Percentiles rank a stretch among this genome's conserved stretches.
These are phyloP conservation scores for Prietella phreatophila DNA, from an alignment of 2,113 vertebrate species.

Conservation along the genomic window DNA sequence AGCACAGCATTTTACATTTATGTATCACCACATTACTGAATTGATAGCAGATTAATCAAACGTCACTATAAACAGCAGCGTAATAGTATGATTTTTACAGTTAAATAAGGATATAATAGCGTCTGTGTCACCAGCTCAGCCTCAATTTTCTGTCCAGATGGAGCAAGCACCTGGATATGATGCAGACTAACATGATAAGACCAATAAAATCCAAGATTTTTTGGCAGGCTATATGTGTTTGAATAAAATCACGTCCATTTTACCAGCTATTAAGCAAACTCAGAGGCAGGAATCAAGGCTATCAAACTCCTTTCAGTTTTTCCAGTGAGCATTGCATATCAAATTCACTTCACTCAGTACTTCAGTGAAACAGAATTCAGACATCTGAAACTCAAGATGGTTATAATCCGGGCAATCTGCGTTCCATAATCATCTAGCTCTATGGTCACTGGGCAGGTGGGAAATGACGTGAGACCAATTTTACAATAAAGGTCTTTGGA, in stretches of 20 bases:
- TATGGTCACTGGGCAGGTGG: background rate
- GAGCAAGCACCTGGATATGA: background rate
- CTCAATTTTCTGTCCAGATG: conserved; percentile 18
- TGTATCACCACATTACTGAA: background rate
- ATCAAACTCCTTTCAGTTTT: conserved; percentile 6
- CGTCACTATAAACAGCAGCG: background rate
- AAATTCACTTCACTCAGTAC: background rate
- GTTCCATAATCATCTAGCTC: background rate
- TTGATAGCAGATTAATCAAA: background rate
- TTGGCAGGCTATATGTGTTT: background rate
- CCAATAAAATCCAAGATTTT: background rate
- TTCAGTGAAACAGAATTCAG: background rate
- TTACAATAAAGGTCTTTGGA: background rate
- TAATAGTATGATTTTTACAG: conserved; percentile 2
- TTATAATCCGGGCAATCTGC: background rate
- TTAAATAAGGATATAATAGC: background rate
- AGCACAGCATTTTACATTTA: background rate
- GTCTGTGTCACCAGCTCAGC: conserved; percentile 6
- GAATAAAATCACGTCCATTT: conserved; percentile 3
- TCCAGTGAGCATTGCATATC: background rate
- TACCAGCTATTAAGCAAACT: conserved; percentile 1
- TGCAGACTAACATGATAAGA: conserved; percentile 6
- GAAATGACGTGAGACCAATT: background rate
- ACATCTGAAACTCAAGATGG: background rate
- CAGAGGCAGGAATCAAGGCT: background rate